Conservation (phyloP, 2,113 vertebrate species). For the Anoplopoma fimbria region DNA sequence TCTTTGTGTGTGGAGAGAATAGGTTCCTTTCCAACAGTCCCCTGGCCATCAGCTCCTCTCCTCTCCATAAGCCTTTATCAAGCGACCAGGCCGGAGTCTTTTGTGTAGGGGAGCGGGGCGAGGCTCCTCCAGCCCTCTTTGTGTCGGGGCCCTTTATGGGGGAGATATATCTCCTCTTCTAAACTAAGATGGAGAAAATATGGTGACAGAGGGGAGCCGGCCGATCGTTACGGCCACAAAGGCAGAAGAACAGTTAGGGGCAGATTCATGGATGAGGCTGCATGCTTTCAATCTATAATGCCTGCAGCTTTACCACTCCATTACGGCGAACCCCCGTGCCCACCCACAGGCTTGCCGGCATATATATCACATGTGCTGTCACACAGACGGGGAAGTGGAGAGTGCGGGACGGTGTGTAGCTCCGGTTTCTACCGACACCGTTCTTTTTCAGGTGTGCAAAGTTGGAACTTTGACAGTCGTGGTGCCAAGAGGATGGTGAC, state of each 20-base stretch:
- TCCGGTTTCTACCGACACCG: conserved; percentile 1
- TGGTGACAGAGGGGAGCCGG: conserved; percentile 75
- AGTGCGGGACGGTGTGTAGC: no score
- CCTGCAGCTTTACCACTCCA: conserved; percentile 79
- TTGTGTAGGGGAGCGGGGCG: conserved; percentile 65
- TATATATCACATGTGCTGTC: conserved; percentile 71
- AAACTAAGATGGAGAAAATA: conserved; percentile 84
- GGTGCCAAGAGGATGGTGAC: background rate
- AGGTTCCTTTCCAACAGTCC: conserved; percentile 64
- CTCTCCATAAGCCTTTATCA: conserved; percentile 77
- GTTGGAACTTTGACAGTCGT: background rate
- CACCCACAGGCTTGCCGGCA: conserved; percentile 55
- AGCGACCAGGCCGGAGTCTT: conserved; percentile 62
- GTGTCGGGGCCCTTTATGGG: conserved; percentile 75
- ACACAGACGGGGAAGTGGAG: conserved; percentile 27
- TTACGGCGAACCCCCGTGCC: conserved; percentile 73
- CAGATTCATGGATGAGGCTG: conserved; percentile 81
- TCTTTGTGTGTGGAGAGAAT: conserved; percentile 78
- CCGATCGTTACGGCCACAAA: conserved; percentile 83
- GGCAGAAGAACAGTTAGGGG: conserved; percentile 76
- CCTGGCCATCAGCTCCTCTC: conserved; percentile 64
- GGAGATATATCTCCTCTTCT: conserved; percentile 81
- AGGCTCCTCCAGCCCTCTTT: conserved; percentile 73
- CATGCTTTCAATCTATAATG: conserved; percentile 76
- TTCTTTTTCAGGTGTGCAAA: background rate